phyloP scores from a whole-genome alignment of 1,140 invertebrate genomes.

The Campoletis sonorensis region DNA sequence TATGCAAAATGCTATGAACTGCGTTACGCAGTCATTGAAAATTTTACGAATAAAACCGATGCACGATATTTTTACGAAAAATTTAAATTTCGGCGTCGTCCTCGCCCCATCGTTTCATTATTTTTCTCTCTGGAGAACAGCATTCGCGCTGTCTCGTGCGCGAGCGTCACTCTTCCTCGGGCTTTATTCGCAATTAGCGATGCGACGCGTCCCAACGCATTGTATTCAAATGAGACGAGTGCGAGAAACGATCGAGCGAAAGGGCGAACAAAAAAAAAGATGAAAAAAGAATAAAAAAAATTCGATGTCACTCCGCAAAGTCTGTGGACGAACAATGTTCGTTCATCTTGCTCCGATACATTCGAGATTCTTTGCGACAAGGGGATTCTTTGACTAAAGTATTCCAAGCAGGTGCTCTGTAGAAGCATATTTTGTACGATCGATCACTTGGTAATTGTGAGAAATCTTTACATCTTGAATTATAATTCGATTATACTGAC shows the following conservation, averaged over 20 bases:
- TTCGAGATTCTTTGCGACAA: neutral
- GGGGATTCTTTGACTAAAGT: neutral
- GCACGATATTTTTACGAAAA: conserved; percentile 4
- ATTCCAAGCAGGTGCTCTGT: conserved; percentile 24
- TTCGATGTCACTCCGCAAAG: conserved; percentile 16
- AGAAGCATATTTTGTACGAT: conserved; percentile 18
- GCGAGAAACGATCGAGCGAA: conserved; percentile 50
- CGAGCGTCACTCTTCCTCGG: conserved; percentile 42
- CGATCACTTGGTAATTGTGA: conserved; percentile 4
- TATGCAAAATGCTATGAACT: neutral
- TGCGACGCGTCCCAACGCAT: conserved; percentile 54
- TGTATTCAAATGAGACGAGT: conserved; percentile 62
- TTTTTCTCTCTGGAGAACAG: neutral
- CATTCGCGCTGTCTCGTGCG: neutral
- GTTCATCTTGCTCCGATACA: neutral
- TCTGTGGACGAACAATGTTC: conserved; percentile 16
- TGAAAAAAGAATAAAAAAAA: neutral
- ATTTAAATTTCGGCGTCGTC: conserved; percentile 45
- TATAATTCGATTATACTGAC: neutral
- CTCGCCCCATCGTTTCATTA: conserved; percentile 11
- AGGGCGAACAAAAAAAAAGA: conserved; percentile 49
- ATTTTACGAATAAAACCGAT: conserved; percentile 21
- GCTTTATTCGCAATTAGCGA: conserved; percentile 63
- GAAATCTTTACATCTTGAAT: neutral
- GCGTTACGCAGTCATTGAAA: neutral